These are phyloP conservation scores for Gavia stellata DNA, from an alignment of 2,113 vertebrate genomes.

Conservation along the genomic window DNA sequence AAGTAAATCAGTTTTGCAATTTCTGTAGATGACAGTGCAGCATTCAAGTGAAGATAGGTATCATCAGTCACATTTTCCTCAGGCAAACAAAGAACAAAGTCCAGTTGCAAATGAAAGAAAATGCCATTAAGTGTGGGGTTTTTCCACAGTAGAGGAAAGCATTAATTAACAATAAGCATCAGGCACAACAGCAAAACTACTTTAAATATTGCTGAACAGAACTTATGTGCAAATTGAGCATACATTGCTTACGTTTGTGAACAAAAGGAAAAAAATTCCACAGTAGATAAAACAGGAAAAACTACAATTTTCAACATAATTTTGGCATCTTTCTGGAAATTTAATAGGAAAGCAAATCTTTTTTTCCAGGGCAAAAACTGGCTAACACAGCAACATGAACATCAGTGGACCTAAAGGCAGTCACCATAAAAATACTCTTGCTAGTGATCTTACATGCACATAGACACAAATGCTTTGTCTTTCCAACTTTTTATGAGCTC, in stretches of 20 bases:
- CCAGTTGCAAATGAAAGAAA: not conserved
- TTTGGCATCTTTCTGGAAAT: not conserved
- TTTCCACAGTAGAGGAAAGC: not conserved
- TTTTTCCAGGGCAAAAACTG: not conserved
- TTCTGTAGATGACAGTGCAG: not conserved
- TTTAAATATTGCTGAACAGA: not conserved
- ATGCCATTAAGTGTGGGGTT: not conserved
- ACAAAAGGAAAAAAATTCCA: not conserved
- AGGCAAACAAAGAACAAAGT: not conserved
- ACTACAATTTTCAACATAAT: not conserved
- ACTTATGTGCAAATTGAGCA: not conserved
- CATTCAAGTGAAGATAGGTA: not conserved
- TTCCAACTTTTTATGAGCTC: not conserved
- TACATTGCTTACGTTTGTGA: not conserved
- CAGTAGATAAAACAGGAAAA: not conserved
- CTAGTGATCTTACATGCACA: not conserved
- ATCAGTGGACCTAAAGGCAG: not conserved
- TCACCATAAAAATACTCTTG: not conserved
- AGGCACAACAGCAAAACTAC: not conserved
- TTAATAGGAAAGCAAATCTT: not conserved
- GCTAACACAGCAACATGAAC: not conserved
- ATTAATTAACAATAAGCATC: not conserved
- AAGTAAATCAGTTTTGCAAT: not conserved
- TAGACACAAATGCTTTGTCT: not conserved
- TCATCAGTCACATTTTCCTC: not conserved